A percentile compares a stretch with the other conserved stretches of the same genome.
These are phyloP conservation scores for Chydorus sphaericus DNA, from an alignment of 2,888 invertebrate genomes.

Conservation along the genomic window DNA sequence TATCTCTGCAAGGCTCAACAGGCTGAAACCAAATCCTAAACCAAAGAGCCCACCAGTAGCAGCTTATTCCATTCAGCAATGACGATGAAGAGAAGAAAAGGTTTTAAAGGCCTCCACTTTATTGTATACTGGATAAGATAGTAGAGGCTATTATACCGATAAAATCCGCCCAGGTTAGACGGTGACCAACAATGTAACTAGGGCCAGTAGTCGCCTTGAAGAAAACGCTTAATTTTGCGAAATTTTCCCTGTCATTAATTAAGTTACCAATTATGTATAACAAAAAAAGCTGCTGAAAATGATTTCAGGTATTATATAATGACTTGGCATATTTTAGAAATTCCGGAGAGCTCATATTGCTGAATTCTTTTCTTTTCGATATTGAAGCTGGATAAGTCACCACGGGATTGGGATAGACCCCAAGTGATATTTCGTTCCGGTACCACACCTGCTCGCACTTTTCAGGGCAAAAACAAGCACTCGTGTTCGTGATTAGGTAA, in stretches of 20 bases:
- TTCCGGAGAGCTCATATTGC: neutral
- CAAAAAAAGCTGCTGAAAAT: neutral
- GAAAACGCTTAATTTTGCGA: slow-evolving; percentile 8
- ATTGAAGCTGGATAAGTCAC: neutral
- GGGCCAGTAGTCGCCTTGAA: slow-evolving; percentile 1
- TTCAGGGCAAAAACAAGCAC: neutral
- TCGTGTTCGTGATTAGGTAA: neutral
- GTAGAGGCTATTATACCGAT: too few species aligned
- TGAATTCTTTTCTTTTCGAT: neutral
- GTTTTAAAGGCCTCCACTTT: too few species aligned
- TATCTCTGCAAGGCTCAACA: too few species aligned
- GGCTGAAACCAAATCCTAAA: too few species aligned
- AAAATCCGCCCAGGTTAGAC: too few species aligned
- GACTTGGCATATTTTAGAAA: neutral
- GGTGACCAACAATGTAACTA: too few species aligned
- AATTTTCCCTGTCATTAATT: slow-evolving; percentile 6
- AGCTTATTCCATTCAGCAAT: too few species aligned
- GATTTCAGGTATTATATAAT: too few species aligned
- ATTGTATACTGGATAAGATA: too few species aligned
- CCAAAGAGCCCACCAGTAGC: too few species aligned
- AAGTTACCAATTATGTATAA: too few species aligned
- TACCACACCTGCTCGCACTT: neutral
- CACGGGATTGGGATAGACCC: neutral
- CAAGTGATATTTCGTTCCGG: neutral
- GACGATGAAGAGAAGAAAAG: too few species aligned